These are phyloP conservation scores for Enteromius thamalakanensis DNA, from an alignment of 2,797 vertebrate genomes.

Conservation along the genomic window DNA sequence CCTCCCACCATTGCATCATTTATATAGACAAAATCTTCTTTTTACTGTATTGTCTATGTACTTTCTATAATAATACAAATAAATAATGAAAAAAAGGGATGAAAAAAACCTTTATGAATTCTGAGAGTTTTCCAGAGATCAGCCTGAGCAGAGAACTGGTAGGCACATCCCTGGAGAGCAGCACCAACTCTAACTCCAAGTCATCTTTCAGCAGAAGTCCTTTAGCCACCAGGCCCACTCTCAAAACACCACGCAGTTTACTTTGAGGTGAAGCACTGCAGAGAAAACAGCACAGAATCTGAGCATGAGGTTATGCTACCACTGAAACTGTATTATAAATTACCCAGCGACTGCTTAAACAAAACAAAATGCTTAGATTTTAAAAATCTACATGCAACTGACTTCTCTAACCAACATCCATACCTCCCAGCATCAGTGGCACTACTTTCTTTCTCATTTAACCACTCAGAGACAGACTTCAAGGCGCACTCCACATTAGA, in stretches of 20 bases:
- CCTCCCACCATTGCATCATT: no score
- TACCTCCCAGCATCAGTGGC: slow-evolving; percentile 68
- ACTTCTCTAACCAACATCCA: slow-evolving; percentile 47
- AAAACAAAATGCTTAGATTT: background rate
- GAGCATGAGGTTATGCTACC: background rate
- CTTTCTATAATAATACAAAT: background rate
- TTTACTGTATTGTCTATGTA: no score
- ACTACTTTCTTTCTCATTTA: slow-evolving; percentile 82
- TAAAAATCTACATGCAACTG: background rate
- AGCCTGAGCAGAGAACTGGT: slow-evolving; percentile 84
- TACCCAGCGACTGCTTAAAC: background rate
- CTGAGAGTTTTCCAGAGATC: slow-evolving; percentile 85
- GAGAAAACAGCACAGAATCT: background rate
- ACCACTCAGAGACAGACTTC: slow-evolving; percentile 89
- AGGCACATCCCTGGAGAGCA: slow-evolving; percentile 89
- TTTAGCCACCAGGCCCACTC: slow-evolving; percentile 93
- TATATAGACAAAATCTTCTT: no score
- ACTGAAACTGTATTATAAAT: background rate
- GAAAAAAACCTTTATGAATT: slow-evolving; percentile 77
- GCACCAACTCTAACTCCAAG: slow-evolving; percentile 89
- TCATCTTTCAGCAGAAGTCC: slow-evolving; percentile 93
- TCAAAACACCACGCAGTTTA: slow-evolving; percentile 91
- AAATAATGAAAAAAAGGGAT: background rate
- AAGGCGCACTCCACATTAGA: slow-evolving; percentile 90
- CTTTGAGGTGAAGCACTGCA: slow-evolving; percentile 71